These are phyloP conservation scores for Lethocerus indicus DNA, from an alignment of 1,140 invertebrate genomes.

Conservation along the genomic window DNA sequence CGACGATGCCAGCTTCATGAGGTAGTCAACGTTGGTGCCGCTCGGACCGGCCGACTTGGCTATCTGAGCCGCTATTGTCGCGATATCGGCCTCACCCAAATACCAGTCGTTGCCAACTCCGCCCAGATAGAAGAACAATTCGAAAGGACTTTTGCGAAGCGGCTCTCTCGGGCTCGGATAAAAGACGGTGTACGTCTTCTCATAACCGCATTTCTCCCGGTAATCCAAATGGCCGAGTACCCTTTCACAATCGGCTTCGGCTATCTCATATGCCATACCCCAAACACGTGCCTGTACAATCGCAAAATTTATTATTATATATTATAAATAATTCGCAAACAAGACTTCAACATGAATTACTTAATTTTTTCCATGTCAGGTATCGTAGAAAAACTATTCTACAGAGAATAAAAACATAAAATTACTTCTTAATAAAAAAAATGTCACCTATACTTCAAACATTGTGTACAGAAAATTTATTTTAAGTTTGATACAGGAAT, in stretches of 20 bases:
- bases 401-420: too few species aligned
- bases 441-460: too few species aligned
- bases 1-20: slow-evolving; percentile 63
- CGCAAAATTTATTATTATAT: too few species aligned
- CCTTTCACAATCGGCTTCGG: slow-evolving; percentile 38
- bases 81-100: slow-evolving; percentile 50
- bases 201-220: slow-evolving; percentile 81
- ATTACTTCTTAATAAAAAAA: too few species aligned
- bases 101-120: slow-evolving; percentile 50
- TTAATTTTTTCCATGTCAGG: too few species aligned
- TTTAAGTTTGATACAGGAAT: too few species aligned
- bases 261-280: slow-evolving; percentile 82
- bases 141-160: slow-evolving; percentile 34
- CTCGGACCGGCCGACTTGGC: slow-evolving; percentile 54
- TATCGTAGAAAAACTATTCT: too few species aligned
- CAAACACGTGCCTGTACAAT: slow-evolving; percentile 49
- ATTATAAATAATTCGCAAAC: too few species aligned
- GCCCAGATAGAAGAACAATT: slow-evolving; percentile 70
- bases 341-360: too few species aligned
- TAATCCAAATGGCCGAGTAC: slow-evolving; percentile 71
- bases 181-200: slow-evolving; percentile 46
- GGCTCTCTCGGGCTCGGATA: slow-evolving; percentile 30
- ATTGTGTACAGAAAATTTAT: too few species aligned
- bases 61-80: slow-evolving; percentile 65
- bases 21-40: slow-evolving; percentile 75